Evolutionary conservation across 2,113 vertebrate species (phyloP).

Genomic region (Peromyscus maniculatus): DNA sequence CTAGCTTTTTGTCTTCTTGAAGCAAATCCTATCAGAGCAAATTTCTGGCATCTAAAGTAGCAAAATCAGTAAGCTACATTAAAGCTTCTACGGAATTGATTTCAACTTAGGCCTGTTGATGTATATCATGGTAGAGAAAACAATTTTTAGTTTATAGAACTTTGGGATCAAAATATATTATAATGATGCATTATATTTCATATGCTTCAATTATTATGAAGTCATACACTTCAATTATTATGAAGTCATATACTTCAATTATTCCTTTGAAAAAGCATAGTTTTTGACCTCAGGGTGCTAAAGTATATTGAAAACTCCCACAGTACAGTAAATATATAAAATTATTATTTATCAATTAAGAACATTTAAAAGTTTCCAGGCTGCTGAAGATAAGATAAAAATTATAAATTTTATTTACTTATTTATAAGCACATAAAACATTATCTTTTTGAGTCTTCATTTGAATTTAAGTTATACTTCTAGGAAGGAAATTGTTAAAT

Average conservation of each 20-base stretch:
- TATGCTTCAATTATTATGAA: background rate
- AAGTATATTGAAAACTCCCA: background rate
- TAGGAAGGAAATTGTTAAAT: slow-evolving; percentile 48
- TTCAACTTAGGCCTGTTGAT: slow-evolving; percentile 49
- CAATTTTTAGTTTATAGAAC: slow-evolving; percentile 45
- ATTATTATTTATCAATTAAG: background rate
- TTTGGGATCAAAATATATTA: slow-evolving; percentile 47
- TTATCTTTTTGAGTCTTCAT: slow-evolving; percentile 33
- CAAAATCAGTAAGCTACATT: slow-evolving; percentile 50
- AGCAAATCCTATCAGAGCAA: slow-evolving; percentile 2
- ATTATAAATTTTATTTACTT: slow-evolving; percentile 62
- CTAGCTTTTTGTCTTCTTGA: background rate
- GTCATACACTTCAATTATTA: background rate
- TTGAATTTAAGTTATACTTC: slow-evolving; percentile 47
- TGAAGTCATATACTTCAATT: background rate
- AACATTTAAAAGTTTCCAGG: background rate
- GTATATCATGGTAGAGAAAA: slow-evolving; percentile 48
- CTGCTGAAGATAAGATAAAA: slow-evolving; percentile 46
- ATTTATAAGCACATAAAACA: background rate
- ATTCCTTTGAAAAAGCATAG: background rate
- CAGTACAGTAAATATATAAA: background rate
- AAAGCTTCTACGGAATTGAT: slow-evolving; percentile 53
- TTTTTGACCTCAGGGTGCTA: slow-evolving; percentile 1
- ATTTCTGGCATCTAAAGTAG: background rate
- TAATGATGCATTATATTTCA: slow-evolving; percentile 27